Evolutionary conservation across 1,140 invertebrate species (phyloP).

Genomic region (Drosophila bocqueti): DNA sequence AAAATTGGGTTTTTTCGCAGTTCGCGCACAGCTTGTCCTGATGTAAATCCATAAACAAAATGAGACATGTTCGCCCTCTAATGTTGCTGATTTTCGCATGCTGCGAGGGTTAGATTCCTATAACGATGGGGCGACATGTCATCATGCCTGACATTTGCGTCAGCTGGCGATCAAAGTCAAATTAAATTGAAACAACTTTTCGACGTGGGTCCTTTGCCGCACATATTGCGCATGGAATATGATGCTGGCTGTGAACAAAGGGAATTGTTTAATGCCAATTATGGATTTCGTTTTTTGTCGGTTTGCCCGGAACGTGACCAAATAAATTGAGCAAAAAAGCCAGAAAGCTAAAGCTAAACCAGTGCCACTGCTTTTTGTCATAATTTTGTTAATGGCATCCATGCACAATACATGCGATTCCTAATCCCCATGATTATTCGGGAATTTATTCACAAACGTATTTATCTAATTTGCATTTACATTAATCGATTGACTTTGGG

Average conservation of each 20-base stretch:
- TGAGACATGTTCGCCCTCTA: constrained; percentile 61
- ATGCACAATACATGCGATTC: neutral
- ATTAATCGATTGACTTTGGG: constrained; percentile 46
- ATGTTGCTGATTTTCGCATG: constrained; percentile 55
- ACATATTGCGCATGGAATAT: constrained; percentile 27
- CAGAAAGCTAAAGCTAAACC: neutral
- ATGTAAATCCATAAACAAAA: constrained; percentile 75
- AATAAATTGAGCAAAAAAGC: constrained; percentile 4
- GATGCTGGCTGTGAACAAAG: constrained; percentile 11
- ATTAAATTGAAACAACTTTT: constrained; percentile 80
- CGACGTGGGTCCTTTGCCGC: constrained; percentile 13
- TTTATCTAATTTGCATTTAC: constrained; percentile 46
- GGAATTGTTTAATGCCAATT: constrained; percentile 41
- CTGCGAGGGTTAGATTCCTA: constrained; percentile 24
- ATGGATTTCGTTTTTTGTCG: constrained; percentile 23
- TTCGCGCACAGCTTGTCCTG: constrained; percentile 68
- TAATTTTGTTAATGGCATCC: constrained; percentile 29
- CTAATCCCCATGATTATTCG: constrained; percentile 31
- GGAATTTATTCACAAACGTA: constrained; percentile 36
- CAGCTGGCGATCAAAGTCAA: constrained; percentile 82
- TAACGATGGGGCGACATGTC: constrained; percentile 53
- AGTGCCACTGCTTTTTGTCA: constrained; percentile 11
- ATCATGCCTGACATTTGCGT: constrained; percentile 64
- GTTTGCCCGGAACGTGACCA: constrained; percentile 16
- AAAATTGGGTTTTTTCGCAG: constrained; percentile 30